phyloP scores from a whole-genome alignment of 2,888 invertebrate species.

The Phaedon cochleariae region DNA sequence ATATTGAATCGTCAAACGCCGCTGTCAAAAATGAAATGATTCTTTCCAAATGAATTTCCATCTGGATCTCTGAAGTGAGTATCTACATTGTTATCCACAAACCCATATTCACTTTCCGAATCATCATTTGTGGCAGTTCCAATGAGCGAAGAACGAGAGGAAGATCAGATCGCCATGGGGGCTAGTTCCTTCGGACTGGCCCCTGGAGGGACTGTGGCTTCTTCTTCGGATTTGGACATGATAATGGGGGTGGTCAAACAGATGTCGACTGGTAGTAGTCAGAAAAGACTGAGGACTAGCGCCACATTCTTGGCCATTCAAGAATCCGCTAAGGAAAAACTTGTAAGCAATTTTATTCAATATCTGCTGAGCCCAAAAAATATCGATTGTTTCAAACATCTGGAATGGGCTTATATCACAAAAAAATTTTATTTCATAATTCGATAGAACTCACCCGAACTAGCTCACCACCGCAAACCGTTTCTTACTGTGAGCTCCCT shows the following conservation, averaged over 20 bases:
- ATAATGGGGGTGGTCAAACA: constrained; percentile 50
- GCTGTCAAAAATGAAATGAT: not conserved
- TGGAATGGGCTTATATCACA: too few relatives aligned
- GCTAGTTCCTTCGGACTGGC: not conserved
- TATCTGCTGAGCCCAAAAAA: too few relatives aligned
- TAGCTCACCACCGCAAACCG: too few relatives aligned
- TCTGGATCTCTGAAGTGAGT: too few relatives aligned
- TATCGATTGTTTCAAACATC: too few relatives aligned
- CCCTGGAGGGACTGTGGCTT: not conserved
- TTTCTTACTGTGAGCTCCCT: too few relatives aligned
- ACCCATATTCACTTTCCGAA: too few relatives aligned
- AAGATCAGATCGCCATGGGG: not conserved
- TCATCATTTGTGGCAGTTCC: too few relatives aligned
- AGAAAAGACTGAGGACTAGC: constrained; percentile 40
- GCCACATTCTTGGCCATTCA: constrained; percentile 46
- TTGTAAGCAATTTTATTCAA: constrained; percentile 39
- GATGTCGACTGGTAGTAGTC: constrained; percentile 35
- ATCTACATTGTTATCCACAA: too few relatives aligned
- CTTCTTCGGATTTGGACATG: constrained; percentile 44
- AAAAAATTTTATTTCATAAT: too few relatives aligned
- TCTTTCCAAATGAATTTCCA: not conserved
- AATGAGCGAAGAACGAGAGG: not conserved
- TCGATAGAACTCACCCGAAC: too few relatives aligned
- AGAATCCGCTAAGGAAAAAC: constrained; percentile 49
- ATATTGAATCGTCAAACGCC: not conserved